phyloP scores from a whole-genome alignment of 2,888 invertebrate genomes.

The Drosophila diplacantha region DNA sequence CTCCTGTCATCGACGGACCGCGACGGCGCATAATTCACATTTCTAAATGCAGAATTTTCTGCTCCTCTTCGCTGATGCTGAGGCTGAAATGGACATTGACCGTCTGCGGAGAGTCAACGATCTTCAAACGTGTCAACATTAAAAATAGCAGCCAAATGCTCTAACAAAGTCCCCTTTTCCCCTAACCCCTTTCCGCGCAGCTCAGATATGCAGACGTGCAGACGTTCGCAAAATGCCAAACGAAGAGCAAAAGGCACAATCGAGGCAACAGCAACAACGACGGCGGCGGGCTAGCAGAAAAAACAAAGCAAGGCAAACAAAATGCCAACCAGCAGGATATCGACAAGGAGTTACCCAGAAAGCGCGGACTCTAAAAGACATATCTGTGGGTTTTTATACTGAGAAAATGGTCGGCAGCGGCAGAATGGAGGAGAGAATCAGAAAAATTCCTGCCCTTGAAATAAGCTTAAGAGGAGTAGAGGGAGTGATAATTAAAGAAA shows the following conservation, averaged over 20 bases:
- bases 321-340: conserved; percentile 26
- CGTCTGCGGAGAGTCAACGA: conserved; percentile 67
- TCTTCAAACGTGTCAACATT: conserved; percentile 73
- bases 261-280: conserved; percentile 40
- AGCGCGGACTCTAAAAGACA: too few species aligned
- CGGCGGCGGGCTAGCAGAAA: conserved; percentile 15
- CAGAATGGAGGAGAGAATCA: too few species aligned
- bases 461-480: neutral
- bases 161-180: conserved; percentile 33
- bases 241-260: conserved; percentile 63
- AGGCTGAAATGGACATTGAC: conserved; percentile 64
- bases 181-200: conserved; percentile 28
- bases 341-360: conserved; percentile 18
- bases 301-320: conserved; percentile 37
- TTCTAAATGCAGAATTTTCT: conserved; percentile 24
- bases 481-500: neutral
- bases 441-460: neutral
- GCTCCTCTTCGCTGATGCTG: conserved; percentile 11
- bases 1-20: conserved; percentile 42
- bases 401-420: too few species aligned
- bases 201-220: conserved; percentile 67
- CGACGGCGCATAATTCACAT: conserved; percentile 63
- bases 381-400: too few species aligned
- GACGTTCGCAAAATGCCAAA: conserved; percentile 69
- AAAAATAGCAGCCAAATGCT: conserved; percentile 68